phyloP scores from a whole-genome alignment of 2,888 invertebrate species.

The Pimpla rufipes region DNA sequence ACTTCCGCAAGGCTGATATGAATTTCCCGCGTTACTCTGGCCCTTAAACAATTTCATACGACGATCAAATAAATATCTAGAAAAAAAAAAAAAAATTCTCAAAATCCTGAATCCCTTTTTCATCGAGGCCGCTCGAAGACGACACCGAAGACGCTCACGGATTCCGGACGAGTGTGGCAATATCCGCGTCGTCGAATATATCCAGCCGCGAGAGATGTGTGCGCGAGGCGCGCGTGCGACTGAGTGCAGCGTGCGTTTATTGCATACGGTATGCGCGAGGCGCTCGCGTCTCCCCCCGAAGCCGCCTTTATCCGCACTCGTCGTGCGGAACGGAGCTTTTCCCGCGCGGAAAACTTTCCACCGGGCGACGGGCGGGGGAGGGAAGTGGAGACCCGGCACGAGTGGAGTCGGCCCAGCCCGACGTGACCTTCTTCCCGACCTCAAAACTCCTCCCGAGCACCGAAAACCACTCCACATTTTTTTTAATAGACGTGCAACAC shows the following conservation, averaged over 20 bases:
- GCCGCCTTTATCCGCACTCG: background rate
- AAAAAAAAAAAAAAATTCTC: too few relatives aligned
- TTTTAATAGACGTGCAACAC: too few relatives aligned
- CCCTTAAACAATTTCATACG: too few relatives aligned
- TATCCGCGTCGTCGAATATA: background rate
- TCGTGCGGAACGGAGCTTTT: background rate
- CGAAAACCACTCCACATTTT: background rate
- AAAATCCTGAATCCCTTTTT: too few relatives aligned
- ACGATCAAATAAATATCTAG: too few relatives aligned
- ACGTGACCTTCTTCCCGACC: background rate
- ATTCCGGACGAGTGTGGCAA: background rate
- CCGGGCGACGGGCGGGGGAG: background rate
- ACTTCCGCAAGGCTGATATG: too few relatives aligned
- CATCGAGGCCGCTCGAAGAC: too few relatives aligned
- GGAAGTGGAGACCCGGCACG: constrained; percentile 17
- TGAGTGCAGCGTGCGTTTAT: constrained; percentile 9
- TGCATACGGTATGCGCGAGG: constrained; percentile 2
- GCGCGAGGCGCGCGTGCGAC: background rate
- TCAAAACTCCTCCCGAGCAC: constrained; percentile 10
- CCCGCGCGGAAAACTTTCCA: background rate
- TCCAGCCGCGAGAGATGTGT: background rate
- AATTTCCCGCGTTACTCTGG: too few relatives aligned
- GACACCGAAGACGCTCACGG: too few relatives aligned
- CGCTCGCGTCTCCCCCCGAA: background rate
- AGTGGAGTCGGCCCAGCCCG: constrained; percentile 9